Evolutionary conservation across 1,140 invertebrate species (phyloP).

Genomic region (Bacillus rossius): DNA sequence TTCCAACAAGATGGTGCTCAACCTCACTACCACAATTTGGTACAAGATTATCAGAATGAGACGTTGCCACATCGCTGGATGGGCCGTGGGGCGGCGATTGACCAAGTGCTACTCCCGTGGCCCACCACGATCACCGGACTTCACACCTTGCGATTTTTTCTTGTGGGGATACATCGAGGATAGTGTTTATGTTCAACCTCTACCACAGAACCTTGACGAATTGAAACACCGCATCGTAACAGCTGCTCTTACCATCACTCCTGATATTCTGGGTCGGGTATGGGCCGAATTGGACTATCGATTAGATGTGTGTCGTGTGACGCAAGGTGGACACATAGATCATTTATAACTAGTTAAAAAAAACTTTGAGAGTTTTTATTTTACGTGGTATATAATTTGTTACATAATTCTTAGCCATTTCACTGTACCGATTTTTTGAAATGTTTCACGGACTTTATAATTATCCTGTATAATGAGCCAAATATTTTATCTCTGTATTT

Average conservation of each 20-base stretch:
- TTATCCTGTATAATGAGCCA: too few species aligned
- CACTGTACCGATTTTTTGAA: too few species aligned
- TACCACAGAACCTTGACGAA: conserved; percentile 6
- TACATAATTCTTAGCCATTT: too few species aligned
- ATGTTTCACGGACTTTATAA: too few species aligned
- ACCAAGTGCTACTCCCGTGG: conserved; percentile 12
- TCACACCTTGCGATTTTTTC: conserved; percentile 30
- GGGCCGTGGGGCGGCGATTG: conserved; percentile 1
- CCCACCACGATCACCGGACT: conserved; percentile 23
- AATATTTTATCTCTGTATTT: too few species aligned
- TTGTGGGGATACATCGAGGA: conserved; percentile 31
- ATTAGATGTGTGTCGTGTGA: conserved; percentile 1
- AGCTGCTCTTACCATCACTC: not conserved
- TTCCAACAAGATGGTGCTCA: conserved; percentile 42
- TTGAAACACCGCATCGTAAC: too few species aligned
- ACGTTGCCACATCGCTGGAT: conserved; percentile 37
- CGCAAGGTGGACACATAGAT: not conserved
- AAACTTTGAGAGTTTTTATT: conserved; percentile 6
- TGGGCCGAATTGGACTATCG: conserved; percentile 4
- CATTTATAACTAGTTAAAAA: conserved; percentile 3
- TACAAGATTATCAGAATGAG: conserved; percentile 28
- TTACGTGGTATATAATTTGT: too few species aligned
- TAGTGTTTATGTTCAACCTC: conserved; percentile 3
- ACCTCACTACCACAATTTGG: conserved; percentile 30
- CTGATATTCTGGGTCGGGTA: not conserved